Base-by-base conservation (phyloP, 2,797 vertebrate species). In the Oreortyx pictus region DNA sequence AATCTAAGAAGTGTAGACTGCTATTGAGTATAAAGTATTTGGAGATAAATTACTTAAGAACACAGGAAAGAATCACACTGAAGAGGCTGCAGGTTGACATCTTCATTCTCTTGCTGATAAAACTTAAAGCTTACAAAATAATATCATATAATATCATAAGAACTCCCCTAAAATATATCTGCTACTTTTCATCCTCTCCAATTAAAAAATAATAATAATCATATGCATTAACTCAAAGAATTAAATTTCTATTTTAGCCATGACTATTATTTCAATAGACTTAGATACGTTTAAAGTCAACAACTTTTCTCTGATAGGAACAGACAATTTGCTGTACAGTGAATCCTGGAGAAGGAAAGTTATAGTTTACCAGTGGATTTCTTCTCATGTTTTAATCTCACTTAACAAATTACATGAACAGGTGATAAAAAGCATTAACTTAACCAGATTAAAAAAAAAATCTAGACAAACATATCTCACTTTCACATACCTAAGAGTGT, bases 31-130 rank as follows among this genome's bases (percentile, higher is more conserved):
- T 50, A 29, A 84, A 47, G 22, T 71, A 71, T 13, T 82, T 2
- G 66, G 35, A 90, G 22, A 54, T 92, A 71, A 86, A 92, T 77
- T 16, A 31, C 39, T 41, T 54, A 90, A 44, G 46, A 33, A 89
- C 0, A 0, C 35, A 81, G 39, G 18, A 92, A 91, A 73, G 1
- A 0, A 68, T 57, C 16, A 62, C 49, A 37, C 3, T 71, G 50
- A 68, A 89, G 88, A 74, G 54, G 18, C 49, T 74, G 25, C 31
- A 62, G 29, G 68, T 24, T 88, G 65, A 77, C 75, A 80, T 77
- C 44, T 74, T 82, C 59, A 74, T 77, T 80, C 22, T 35, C 35
- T 35, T 25, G 23, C 49, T 82, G 93, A 83, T 74, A 88, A 94
- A 94, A 91, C 56, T 3, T 7, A 12, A 23, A 80, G 61, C 76